A percentile compares a stretch with the other conserved stretches of the same genome.
phyloP scores from a whole-genome alignment of 2,113 vertebrate species.

The Nansenia antarctica region DNA sequence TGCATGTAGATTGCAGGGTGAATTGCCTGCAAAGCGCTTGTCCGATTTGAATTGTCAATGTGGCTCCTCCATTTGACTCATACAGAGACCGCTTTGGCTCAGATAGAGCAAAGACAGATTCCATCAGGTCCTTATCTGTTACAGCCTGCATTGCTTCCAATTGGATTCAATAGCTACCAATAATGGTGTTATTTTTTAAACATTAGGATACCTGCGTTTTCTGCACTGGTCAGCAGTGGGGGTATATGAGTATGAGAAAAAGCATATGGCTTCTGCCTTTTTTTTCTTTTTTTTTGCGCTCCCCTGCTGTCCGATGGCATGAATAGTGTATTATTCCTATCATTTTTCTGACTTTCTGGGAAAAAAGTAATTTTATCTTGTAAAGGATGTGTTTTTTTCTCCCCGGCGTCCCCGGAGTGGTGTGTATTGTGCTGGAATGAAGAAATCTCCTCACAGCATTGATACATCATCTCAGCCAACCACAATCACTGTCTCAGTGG shows the following conservation, averaged over 20 bases:
- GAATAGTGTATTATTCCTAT: constrained; percentile 70
- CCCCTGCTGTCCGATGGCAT: constrained; percentile 58
- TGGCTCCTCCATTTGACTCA: constrained; percentile 62
- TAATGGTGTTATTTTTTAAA: constrained; percentile 91
- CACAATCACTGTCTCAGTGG: constrained; percentile 52
- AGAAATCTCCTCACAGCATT: constrained; percentile 56
- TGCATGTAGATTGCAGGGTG: constrained; percentile 66
- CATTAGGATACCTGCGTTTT: constrained; percentile 83
- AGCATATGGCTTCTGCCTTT: constrained; percentile 12
- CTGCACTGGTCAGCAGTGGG: constrained; percentile 89
- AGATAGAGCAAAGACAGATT: constrained; percentile 85
- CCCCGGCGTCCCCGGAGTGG: constrained; percentile 39
- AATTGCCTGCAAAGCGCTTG: constrained; percentile 67
- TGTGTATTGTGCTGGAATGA: constrained; percentile 50
- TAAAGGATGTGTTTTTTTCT: constrained; percentile 61
- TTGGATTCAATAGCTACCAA: constrained; percentile 83
- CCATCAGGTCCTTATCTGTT: constrained; percentile 87
- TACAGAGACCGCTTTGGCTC: constrained; percentile 70
- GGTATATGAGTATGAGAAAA: constrained; percentile 43
- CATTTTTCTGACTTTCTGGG: constrained; percentile 70
- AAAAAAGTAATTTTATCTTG: constrained; percentile 77
- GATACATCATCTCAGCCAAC: constrained; percentile 68
- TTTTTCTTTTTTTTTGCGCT: constrained; percentile 26
- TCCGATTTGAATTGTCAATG: constrained; percentile 69
- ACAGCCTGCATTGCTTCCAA: constrained; percentile 87